Base-by-base conservation (phyloP, 2,888 invertebrate genomes). In the Oeneis ivallda region DNA sequence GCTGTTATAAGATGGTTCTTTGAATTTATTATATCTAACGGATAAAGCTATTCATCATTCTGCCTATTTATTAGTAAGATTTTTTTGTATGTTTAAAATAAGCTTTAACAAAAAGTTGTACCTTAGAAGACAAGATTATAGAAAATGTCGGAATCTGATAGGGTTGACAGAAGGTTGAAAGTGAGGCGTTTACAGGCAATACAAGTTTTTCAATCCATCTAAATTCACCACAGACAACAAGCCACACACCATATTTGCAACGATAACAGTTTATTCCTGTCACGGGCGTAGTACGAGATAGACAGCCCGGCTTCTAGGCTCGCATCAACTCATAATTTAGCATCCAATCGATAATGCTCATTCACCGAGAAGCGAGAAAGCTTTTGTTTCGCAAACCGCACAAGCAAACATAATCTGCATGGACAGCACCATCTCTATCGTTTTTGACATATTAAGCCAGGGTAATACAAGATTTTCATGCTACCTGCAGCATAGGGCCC, bases 251-350 rank as follows among this genome's bases (percentile, higher is more conserved):
- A 45, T 63, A 65, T 62, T 54, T 41, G 64, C 63, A 68, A 66
- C 50, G 62, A 67, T 64, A 62, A 71, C 60, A 71, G 71, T 69
- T 72, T 81, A 83, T 82, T 85, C 81, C 72, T 68, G 79, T 84
- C 82, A 81, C 82, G 81, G 79, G 70, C 73, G 74, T 75, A 70
- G 78, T 70, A 74, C 78, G 72, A 76, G 79, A 82, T 78, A 86
- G 87, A 87, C 87, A 84, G 84, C 79, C 67, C 81, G 86, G 83
- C 84, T 81, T 81, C 84, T 78, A 72, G 74, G 70, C 70, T 69
- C 74, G 69, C 69, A 75, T 74, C 79, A 79, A 78, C 80, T 80
- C 85, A 82, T 86, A 87, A 86, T 74, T 86, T 81, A 81, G 72
- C 76, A 74, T 74, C 76, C 80, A 81, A 78, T 76, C 75, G 83